Conservation (phyloP, 2,797 vertebrate genomes). For the Gambelia wislizenii region DNA sequence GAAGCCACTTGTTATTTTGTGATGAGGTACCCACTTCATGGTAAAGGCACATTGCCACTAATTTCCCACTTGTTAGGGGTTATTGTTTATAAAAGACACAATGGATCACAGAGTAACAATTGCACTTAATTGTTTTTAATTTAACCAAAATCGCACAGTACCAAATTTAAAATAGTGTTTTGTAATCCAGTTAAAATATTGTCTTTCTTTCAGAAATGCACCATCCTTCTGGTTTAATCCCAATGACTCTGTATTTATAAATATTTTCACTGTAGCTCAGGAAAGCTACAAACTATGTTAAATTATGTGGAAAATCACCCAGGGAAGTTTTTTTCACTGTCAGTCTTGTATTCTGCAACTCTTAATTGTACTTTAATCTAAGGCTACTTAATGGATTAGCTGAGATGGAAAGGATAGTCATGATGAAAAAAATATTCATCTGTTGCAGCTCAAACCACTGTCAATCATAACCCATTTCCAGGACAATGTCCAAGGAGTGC, state of each 20-base stretch:
- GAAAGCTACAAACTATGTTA: background rate
- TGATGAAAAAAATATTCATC: background rate
- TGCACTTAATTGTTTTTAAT: background rate
- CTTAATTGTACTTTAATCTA: background rate
- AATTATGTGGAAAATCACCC: slow-evolving; percentile 12
- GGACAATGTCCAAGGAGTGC: background rate
- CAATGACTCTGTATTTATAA: slow-evolving; percentile 6
- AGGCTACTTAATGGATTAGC: slow-evolving; percentile 3
- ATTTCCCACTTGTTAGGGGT: background rate
- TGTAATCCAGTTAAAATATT: background rate
- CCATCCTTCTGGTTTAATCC: background rate
- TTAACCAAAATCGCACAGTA: slow-evolving; percentile 1
- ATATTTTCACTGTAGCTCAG: slow-evolving; percentile 1
- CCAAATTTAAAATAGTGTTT: background rate
- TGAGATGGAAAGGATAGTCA: background rate
- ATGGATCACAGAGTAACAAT: background rate
- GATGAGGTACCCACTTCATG: background rate
- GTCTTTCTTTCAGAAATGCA: background rate
- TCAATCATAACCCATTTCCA: background rate
- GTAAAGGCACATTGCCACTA: background rate
- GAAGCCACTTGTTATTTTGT: background rate
- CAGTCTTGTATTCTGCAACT: background rate
- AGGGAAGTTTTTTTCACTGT: background rate
- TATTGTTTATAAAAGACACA: background rate
- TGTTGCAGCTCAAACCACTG: background rate